Evolutionary conservation across 1,140 invertebrate species (phyloP).

Genomic region (Calliopsis andreniformis): DNA sequence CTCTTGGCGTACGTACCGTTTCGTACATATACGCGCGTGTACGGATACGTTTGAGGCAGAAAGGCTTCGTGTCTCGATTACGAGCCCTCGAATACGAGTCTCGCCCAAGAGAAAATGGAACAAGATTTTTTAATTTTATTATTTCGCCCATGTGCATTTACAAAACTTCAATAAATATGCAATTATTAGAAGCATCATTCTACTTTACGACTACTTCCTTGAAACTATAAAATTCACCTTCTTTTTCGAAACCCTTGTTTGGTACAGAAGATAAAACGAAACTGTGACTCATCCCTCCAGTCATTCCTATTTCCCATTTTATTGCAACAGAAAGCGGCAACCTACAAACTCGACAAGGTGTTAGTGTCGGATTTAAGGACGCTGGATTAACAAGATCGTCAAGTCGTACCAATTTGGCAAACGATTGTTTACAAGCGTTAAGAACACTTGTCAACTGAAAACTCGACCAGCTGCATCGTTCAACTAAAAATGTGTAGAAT

Average conservation of each 20-base stretch:
- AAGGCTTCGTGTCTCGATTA: neutral
- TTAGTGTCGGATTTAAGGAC: neutral
- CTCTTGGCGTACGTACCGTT: slow-evolving; percentile 39
- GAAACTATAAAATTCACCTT: too few species aligned
- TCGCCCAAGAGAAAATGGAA: neutral
- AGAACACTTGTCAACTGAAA: slow-evolving; percentile 25
- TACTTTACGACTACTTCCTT: too few species aligned
- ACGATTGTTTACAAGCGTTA: slow-evolving; percentile 49
- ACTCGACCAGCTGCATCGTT: neutral
- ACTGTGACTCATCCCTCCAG: too few species aligned
- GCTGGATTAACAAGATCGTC: neutral
- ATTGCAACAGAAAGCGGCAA: neutral
- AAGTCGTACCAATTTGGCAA: slow-evolving; percentile 20
- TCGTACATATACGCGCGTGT: slow-evolving; percentile 4
- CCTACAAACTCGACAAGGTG: neutral
- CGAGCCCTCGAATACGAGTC: neutral
- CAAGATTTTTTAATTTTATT: slow-evolving; percentile 3
- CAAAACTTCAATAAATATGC: too few species aligned
- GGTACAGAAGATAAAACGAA: too few species aligned
- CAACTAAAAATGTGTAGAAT: neutral
- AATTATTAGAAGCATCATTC: too few species aligned
- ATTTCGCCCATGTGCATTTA: neutral
- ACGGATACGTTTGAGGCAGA: slow-evolving; percentile 1
- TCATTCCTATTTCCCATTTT: neutral
- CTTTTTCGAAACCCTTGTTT: too few species aligned